Conservation (phyloP, 2,888 invertebrate genomes). For the Pomacea canaliculata region DNA sequence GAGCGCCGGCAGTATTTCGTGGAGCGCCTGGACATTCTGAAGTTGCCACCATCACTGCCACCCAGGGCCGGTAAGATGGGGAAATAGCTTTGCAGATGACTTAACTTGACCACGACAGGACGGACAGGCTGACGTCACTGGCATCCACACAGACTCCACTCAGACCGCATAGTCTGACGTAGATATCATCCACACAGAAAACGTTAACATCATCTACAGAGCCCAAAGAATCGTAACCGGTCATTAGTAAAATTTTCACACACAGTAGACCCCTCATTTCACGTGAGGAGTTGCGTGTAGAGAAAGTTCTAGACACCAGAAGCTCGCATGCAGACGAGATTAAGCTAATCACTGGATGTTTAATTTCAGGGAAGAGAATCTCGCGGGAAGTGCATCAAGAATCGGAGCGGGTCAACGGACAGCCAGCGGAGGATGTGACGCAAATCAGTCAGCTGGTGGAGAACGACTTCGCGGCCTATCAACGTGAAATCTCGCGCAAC, state of each 20-base stretch:
- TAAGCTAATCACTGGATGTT: too few relatives aligned
- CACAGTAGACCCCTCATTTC: too few relatives aligned
- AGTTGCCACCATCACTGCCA: conserved; percentile 60
- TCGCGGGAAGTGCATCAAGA: conserved; percentile 28
- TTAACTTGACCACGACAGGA: not conserved
- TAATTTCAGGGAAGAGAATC: conserved; percentile 24
- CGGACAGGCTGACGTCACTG: too few relatives aligned
- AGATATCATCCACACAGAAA: too few relatives aligned
- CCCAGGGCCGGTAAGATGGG: conserved; percentile 44
- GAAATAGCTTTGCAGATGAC: not conserved
- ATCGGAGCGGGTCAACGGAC: conserved; percentile 27
- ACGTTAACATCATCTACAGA: too few relatives aligned
- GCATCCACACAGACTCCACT: too few relatives aligned
- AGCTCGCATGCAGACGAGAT: too few relatives aligned
- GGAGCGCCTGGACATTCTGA: conserved; percentile 60
- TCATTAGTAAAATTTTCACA: too few relatives aligned
- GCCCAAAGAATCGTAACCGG: too few relatives aligned
- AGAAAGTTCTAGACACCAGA: too few relatives aligned
- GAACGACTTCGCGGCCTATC: conserved; percentile 58
- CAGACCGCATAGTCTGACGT: too few relatives aligned
- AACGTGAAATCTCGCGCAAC: conserved; percentile 53
- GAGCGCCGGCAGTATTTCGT: conserved; percentile 59
- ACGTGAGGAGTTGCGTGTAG: too few relatives aligned
- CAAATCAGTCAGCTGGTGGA: conserved; percentile 27
- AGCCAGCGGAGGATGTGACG: conserved; percentile 16